Base-by-base conservation (phyloP, 1,140 invertebrate genomes). In the Cydia strobilella region DNA sequence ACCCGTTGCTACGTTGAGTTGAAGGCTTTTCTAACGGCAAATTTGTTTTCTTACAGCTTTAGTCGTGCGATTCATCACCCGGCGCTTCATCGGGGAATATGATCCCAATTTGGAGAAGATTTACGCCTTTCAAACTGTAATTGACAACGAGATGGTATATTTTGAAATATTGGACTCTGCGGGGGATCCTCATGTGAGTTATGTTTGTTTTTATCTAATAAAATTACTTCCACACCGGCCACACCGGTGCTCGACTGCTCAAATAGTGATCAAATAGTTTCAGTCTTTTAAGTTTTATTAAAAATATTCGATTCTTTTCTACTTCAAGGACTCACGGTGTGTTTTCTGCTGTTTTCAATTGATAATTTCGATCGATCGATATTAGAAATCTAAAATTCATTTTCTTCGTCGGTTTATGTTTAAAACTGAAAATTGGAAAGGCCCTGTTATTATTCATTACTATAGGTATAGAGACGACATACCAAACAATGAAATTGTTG, bases 61-160 rank as follows among this genome's bases (percentile, higher is more conserved):
- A 89, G 96, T 97, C 10, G 97, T 97, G 15, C 93, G 97, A 81
- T 97, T 97, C 82, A 95, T 97, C 35, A 97, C 96, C 7, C 94
- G 94, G 35, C 94, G 96, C n/a, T 97, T 96, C 85, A 97, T 97
- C 76, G 96, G 96, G 27, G 96, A 97, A 90, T 97, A 97, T 84
- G 96, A 97, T 85, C 95, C 96, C 2, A 95, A 94, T 79, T 90
- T 96, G 76, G 97, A 97, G 90, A 96, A 96, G 83, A 94, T 96
- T 15, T 98, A 98, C 87, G 94, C 95, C 78, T 96, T 95, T 88
- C 95, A 96, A 83, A 95, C 96, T 3, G 93, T 95, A 31, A 94
- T 97, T 79, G 96, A 97, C 87, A 96, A 96, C 77, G 97, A 97
- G 88, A 94, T 94, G 80, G 95, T 97, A 4, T 95, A 95, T 81